Evolutionary conservation across 2,113 vertebrate genomes (phyloP).

Genomic region (Danionella cerebrum): DNA sequence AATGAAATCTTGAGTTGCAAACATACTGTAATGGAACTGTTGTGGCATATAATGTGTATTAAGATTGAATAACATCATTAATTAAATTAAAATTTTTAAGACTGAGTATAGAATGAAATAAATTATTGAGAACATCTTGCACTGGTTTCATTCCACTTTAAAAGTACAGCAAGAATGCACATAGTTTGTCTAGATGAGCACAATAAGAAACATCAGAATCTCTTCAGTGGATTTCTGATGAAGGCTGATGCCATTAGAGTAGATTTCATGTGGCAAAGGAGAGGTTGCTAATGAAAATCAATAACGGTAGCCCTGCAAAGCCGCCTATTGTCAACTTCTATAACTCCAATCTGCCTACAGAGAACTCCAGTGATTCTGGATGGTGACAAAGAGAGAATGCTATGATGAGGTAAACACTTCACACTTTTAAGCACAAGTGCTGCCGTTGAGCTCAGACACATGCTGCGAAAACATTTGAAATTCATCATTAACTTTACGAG

Average conservation of each 20-base stretch:
- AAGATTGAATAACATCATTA: too few relatives aligned
- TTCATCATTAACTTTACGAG: background rate
- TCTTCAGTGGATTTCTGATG: constrained; percentile 38
- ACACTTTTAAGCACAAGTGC: background rate
- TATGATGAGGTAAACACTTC: background rate
- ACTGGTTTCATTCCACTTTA: background rate
- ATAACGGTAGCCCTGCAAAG: constrained; percentile 45
- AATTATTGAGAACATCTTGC: too few relatives aligned
- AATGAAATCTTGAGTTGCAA: too few relatives aligned
- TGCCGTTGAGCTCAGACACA: background rate
- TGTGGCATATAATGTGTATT: too few relatives aligned
- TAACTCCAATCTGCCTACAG: constrained; percentile 34
- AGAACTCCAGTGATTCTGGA: background rate
- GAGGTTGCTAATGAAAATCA: constrained; percentile 54
- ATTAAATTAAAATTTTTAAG: too few relatives aligned
- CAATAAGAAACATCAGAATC: background rate
- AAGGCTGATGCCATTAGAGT: constrained; percentile 47
- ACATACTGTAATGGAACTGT: too few relatives aligned
- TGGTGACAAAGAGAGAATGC: background rate
- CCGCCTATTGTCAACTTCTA: constrained; percentile 47
- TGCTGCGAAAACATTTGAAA: background rate
- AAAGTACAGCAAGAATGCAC: background rate
- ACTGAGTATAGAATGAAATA: too few relatives aligned
- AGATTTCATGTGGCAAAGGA: constrained; percentile 52
- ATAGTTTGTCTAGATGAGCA: background rate